phyloP scores from a whole-genome alignment of 2,888 invertebrate species.

The Diarsia brunnea region DNA sequence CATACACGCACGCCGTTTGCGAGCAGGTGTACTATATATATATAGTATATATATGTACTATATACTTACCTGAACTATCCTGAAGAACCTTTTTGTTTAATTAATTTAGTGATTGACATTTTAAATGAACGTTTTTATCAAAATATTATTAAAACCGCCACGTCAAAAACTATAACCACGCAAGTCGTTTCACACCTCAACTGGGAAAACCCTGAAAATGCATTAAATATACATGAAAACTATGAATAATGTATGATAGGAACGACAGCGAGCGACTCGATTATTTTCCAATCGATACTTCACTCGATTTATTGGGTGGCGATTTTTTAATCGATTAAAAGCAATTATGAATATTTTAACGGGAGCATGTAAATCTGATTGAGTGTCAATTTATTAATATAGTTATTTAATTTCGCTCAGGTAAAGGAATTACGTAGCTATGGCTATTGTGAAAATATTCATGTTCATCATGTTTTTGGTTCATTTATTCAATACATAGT shows the following conservation, averaged over 20 bases:
- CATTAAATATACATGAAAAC: conserved; percentile 63
- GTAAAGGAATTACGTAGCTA: neutral
- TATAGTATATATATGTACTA: too few species aligned
- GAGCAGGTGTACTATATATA: too few species aligned
- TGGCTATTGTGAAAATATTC: neutral
- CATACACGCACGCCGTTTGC: too few species aligned
- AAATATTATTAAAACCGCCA: conserved; percentile 10
- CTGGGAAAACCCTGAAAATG: conserved; percentile 47
- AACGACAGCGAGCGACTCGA: conserved; percentile 37
- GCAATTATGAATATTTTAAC: conserved; percentile 47
- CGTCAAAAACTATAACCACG: conserved; percentile 12
- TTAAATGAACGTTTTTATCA: neutral
- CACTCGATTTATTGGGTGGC: conserved; percentile 50
- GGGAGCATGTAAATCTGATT: conserved; percentile 16
- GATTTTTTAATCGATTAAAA: conserved; percentile 57
- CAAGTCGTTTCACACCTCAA: conserved; percentile 36
- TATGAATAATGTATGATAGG: conserved; percentile 63
- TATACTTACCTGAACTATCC: too few species aligned
- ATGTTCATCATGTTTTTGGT: neutral
- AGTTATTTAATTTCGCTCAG: conserved; percentile 3
- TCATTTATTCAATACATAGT: neutral
- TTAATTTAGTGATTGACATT: neutral
- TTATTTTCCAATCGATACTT: conserved; percentile 61
- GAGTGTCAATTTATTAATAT: conserved; percentile 27
- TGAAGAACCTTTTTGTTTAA: too few species aligned